Evolutionary conservation across 23 tunicate species (phyloP), one percentile per base, ranked within the genome.

Genomic region (Halocynthia roretzi): DNA sequence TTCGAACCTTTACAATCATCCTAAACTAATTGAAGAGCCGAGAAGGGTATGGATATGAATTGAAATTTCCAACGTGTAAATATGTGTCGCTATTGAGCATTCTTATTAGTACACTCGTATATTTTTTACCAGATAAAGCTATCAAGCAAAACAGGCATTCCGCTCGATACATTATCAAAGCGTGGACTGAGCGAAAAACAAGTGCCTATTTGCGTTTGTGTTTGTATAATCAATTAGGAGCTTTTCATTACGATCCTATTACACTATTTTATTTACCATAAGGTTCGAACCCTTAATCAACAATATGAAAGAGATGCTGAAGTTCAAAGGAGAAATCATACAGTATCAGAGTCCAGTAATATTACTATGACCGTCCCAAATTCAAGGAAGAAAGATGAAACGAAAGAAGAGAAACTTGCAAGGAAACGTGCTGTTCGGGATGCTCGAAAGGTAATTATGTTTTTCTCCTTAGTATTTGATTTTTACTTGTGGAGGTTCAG

Each of bases 1-100:
- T 56, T 90, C 97, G 9, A 81, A 80, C 8, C 10, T 84, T 7
- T 84, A 81, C 86, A 90, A 90, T 66, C 97, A 81, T 60, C 97
- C 97, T 5, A 90, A 81, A 54, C 57, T 90, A 6, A 90, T 90
- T 7, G 56, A 81, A 70, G 97, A 85, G 12, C 81, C 86, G 0
- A 71, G 77, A 6, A 68, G 53, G 6, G 84, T 81, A 53, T 71
- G 78, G 44, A 31, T 31, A 31, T 31, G 44, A 58, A 4, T 58
- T 4, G 4, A 15, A 14, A 14, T 58, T 58, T 58, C 15, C 63
- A 1, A 58, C n/a, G 17, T 15, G 5, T 0, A 14, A 4, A 14
- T 58, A 58, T 58, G 63, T 58, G 5, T 19, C 23, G 71, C 71
- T 67, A 67, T 67, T n/a, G 19, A 1, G 9, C 22, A 12, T 2